These are phyloP conservation scores for Acanthococcus lagerstroemiae DNA, from an alignment of 2,888 invertebrate species.

Conservation along the genomic window DNA sequence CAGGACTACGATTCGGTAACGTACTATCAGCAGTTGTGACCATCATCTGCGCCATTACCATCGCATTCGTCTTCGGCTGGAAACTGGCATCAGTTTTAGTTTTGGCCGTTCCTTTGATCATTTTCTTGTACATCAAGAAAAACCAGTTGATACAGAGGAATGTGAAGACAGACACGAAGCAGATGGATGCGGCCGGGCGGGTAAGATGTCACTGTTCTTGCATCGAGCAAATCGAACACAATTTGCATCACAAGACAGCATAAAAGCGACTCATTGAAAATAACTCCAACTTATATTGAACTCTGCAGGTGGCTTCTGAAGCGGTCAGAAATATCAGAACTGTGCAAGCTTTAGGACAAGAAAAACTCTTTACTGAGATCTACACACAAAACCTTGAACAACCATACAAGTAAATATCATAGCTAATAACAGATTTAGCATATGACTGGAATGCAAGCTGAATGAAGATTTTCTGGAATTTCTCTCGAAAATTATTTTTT, in stretches of 20 bases:
- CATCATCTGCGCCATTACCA: conserved; percentile 39
- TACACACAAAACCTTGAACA: conserved; percentile 41
- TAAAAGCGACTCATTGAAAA: no score
- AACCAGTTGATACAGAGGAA: conserved; percentile 42
- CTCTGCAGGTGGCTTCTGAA: conserved; percentile 44
- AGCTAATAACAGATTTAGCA: no score
- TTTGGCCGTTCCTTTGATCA: conserved; percentile 41
- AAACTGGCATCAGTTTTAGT: conserved; percentile 41
- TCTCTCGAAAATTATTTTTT: no score
- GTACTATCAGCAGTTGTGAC: conserved; percentile 41
- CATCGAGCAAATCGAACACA: no score
- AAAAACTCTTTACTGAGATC: conserved; percentile 41
- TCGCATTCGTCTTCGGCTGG: conserved; percentile 42
- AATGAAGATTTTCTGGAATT: no score
- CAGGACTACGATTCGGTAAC: conserved; percentile 42
- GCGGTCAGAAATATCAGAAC: conserved; percentile 44
- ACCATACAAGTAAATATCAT: conserved; percentile 42
- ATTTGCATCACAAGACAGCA: no score
- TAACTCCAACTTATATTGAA: no score
- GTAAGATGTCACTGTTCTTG: conserved; percentile 31
- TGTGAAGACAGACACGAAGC: conserved; percentile 43
- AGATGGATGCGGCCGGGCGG: conserved; percentile 41
- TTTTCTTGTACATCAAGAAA: conserved; percentile 42
- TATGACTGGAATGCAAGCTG: no score
- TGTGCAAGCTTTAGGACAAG: conserved; percentile 41